These are phyloP conservation scores for Bombyx mori DNA, from an alignment of 1,140 invertebrate species.

Conservation along the genomic window DNA sequence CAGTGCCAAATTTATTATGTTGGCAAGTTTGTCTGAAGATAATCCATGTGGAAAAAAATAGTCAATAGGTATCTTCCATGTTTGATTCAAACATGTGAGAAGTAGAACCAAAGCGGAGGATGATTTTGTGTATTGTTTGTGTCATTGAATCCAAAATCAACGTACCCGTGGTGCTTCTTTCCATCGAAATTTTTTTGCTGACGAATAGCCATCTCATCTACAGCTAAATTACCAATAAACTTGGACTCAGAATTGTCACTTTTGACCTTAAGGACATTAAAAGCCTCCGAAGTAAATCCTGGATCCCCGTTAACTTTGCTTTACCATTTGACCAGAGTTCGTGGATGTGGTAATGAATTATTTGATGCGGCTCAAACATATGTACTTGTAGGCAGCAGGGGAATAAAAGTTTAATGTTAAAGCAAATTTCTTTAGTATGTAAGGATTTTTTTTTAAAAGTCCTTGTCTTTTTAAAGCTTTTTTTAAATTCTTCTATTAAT, in stretches of 20 bases:
- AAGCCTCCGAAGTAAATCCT: conserved; percentile 19
- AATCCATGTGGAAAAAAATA: conserved; percentile 7
- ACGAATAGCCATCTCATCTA: not conserved
- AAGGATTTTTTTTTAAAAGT: not conserved
- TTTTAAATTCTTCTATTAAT: not conserved
- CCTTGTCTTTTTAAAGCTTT: not conserved
- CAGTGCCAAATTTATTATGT: too few species aligned
- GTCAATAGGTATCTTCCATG: conserved; percentile 6
- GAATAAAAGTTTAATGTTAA: conserved; percentile 35
- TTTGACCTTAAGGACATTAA: conserved; percentile 16
- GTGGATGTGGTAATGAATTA: conserved; percentile 25
- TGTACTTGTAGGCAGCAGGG: conserved; percentile 21
- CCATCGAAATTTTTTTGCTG: conserved; percentile 8
- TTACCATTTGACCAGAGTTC: conserved; percentile 33
- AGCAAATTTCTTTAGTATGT: conserved; percentile 18
- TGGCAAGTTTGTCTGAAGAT: too few species aligned
- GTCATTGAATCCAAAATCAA: not conserved
- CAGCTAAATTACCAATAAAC: too few species aligned
- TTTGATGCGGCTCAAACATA: conserved; percentile 23
- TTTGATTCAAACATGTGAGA: not conserved
- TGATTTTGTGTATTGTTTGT: too few species aligned
- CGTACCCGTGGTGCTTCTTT: conserved; percentile 7
- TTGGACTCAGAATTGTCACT: not conserved
- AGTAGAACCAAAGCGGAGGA: too few species aligned
- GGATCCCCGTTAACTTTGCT: conserved; percentile 18